A percentile compares a stretch with the other conserved stretches of the same genome.
phyloP scores from a whole-genome alignment of 2,888 invertebrate species.

The Sphaerophoria taeniata region DNA sequence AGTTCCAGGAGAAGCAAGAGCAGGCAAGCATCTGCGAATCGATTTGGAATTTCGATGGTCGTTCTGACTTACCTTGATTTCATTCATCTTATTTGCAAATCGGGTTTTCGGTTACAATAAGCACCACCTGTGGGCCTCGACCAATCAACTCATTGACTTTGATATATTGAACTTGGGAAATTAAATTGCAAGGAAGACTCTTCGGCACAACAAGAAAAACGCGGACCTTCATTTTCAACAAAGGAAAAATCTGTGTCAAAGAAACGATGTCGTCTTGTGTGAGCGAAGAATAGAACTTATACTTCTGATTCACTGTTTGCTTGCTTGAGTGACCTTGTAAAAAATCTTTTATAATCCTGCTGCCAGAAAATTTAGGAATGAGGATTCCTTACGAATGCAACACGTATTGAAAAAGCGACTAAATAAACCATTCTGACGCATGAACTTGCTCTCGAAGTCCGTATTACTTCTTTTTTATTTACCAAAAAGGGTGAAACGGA shows the following conservation, averaged over 20 bases:
- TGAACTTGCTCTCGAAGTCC: too few species aligned
- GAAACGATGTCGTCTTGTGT: conserved; percentile 38
- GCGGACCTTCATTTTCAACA: not conserved
- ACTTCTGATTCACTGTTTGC: conserved; percentile 62
- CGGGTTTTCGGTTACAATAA: not conserved
- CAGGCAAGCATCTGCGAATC: conserved; percentile 5
- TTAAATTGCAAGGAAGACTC: not conserved
- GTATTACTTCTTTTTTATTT: too few species aligned
- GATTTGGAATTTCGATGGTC: conserved; percentile 44
- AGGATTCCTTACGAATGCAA: too few species aligned
- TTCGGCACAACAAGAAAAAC: not conserved
- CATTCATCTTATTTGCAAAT: conserved; percentile 18
- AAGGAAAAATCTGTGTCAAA: conserved; percentile 38
- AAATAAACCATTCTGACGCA: too few species aligned
- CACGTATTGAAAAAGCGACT: too few species aligned
- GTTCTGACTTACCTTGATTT: conserved; percentile 36
- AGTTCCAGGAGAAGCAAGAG: not conserved
- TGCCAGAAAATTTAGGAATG: too few species aligned
- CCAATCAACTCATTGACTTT: too few species aligned
- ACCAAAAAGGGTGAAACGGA: too few species aligned
- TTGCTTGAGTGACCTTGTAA: conserved; percentile 66
- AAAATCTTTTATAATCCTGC: not conserved
- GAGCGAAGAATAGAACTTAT: conserved; percentile 50
- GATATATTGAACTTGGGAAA: too few species aligned
- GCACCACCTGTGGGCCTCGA: too few species aligned